Conservation (phyloP, 2,113 vertebrate genomes). For the Alouatta palliata region DNA sequence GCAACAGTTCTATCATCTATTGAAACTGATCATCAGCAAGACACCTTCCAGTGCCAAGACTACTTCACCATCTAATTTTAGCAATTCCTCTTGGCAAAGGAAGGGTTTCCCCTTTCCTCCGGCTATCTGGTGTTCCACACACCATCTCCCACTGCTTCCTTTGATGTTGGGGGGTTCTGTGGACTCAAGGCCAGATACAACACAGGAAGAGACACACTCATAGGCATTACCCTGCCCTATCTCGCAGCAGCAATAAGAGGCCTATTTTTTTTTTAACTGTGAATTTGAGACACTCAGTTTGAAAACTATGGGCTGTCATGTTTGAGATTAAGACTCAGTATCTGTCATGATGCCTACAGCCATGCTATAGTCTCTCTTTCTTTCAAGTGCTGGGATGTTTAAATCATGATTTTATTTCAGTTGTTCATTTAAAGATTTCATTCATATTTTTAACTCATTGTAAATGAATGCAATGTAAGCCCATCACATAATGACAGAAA, state of each 20-base stretch:
- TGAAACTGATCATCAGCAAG: not conserved
- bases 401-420: not conserved
- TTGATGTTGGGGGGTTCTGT: conserved; percentile 47
- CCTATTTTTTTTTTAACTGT: not conserved
- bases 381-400: not conserved
- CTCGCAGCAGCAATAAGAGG: not conserved
- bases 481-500: not conserved
- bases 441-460: conserved; percentile 23
- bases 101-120: not conserved
- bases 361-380: not conserved
- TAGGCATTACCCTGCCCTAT: not conserved
- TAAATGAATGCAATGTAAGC: not conserved
- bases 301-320: not conserved
- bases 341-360: not conserved
- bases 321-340: not conserved
- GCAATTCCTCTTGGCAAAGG: conserved; percentile 44
- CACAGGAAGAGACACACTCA: conserved; percentile 21
- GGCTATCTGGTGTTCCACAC: conserved; percentile 65
- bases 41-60: not conserved
- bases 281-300: not conserved
- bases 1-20: not conserved
- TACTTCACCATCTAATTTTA: conserved; percentile 65
- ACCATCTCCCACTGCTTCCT: conserved; percentile 53
- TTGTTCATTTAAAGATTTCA: conserved; percentile 6
- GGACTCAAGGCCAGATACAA: conserved; percentile 44